phyloP scores from a whole-genome alignment of 2,113 vertebrate genomes.

The Pterocles orientalis region DNA sequence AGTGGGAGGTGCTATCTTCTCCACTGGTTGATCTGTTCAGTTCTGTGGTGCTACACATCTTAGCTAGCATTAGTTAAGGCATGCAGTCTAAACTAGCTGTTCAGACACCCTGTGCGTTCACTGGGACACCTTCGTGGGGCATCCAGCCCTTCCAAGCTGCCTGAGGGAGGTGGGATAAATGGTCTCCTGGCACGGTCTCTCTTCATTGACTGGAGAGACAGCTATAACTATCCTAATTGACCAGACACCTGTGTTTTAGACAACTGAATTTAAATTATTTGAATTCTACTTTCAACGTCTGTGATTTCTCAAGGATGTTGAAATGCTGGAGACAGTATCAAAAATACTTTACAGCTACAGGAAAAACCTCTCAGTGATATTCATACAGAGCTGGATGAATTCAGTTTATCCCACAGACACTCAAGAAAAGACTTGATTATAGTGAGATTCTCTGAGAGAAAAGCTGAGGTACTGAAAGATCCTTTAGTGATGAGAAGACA shows the following conservation, averaged over 20 bases:
- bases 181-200: background rate
- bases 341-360: background rate
- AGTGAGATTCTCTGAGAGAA: background rate
- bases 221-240: background rate
- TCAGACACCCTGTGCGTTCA: background rate
- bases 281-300: background rate
- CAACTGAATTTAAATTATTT: background rate
- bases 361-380: background rate
- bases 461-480: background rate
- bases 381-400: background rate
- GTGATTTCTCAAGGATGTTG: background rate
- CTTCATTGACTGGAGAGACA: background rate
- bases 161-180: background rate
- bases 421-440: background rate
- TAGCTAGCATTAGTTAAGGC: background rate
- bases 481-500: background rate
- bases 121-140: background rate
- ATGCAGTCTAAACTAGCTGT: background rate
- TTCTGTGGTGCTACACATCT: background rate
- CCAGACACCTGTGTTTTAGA: background rate
- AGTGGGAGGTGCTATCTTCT: background rate
- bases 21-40: background rate
- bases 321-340: background rate
- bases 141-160: background rate
- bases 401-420: background rate